These are phyloP conservation scores for Rhodinocichla rosea DNA, from an alignment of 2,113 vertebrate genomes.

Conservation along the genomic window DNA sequence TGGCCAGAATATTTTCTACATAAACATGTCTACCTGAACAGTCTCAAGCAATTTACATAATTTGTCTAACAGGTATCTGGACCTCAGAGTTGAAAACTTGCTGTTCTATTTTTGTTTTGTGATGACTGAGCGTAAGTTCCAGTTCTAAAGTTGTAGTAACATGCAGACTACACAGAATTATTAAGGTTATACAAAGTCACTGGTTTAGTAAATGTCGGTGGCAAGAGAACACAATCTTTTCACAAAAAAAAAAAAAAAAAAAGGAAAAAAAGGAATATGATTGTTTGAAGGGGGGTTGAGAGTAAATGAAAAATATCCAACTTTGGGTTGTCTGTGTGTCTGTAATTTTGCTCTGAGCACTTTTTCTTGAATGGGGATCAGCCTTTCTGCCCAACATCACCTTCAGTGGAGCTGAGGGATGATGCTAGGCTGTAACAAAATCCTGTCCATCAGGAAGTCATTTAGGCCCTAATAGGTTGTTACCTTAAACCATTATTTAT, in stretches of 20 bases:
- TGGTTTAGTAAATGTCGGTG: not conserved
- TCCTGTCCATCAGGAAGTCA: not conserved
- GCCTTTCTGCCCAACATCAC: not conserved
- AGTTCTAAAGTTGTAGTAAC: not conserved
- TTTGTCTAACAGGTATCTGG: not conserved
- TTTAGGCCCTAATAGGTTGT: not conserved
- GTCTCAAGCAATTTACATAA: not conserved
- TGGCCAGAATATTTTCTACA: not conserved
- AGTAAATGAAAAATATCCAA: not conserved
- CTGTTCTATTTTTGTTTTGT: not conserved
- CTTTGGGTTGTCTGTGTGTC: not conserved
- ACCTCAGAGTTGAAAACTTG: not conserved
- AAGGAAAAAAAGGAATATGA: not conserved
- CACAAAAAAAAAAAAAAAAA: not conserved
- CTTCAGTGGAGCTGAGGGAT: not conserved
- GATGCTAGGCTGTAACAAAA: not conserved
- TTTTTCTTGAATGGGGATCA: not conserved
- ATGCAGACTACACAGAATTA: not conserved
- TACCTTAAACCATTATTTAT: not conserved
- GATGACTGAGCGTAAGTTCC: not conserved
- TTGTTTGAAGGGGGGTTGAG: not conserved
- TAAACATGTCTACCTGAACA: not conserved
- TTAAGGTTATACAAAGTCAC: not conserved
- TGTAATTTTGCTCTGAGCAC: not conserved
- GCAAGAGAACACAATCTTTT: not conserved